phyloP scores from a whole-genome alignment of 2,888 invertebrate genomes.

The Oeneis ivallda region DNA sequence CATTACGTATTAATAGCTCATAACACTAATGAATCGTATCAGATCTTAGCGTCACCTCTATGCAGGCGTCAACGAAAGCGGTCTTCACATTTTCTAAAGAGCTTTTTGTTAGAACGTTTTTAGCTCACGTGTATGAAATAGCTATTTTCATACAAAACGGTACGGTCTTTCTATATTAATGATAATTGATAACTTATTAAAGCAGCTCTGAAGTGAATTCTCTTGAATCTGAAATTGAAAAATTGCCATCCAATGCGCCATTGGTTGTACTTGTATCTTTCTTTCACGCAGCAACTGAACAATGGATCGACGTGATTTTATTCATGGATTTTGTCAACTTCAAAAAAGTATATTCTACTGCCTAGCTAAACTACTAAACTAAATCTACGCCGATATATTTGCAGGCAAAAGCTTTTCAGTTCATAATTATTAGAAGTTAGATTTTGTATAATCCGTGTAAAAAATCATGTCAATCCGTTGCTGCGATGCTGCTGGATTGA shows the following conservation, averaged over 20 bases:
- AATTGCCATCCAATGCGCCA: not conserved
- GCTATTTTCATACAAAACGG: slow-evolving; percentile 1
- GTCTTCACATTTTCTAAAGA: slow-evolving; percentile 57
- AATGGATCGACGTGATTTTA: no score
- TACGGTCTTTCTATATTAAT: not conserved
- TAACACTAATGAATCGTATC: slow-evolving; percentile 82
- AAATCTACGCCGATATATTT: no score
- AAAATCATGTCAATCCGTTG: no score
- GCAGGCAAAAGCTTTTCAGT: no score
- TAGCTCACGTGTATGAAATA: slow-evolving; percentile 37
- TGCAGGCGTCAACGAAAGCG: slow-evolving; percentile 63
- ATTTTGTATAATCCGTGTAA: no score
- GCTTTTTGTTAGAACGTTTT: slow-evolving; percentile 59
- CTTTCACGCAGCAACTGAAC: no score
- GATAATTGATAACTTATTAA: no score
- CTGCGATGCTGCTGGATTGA: no score
- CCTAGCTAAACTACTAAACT: no score
- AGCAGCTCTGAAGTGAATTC: not conserved
- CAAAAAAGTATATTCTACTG: no score
- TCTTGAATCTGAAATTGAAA: not conserved
- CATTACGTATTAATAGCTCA: slow-evolving; percentile 80
- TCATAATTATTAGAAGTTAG: no score
- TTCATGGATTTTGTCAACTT: no score
- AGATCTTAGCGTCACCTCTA: slow-evolving; percentile 69
- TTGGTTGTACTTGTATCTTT: not conserved